Base-by-base conservation (phyloP, 1,140 invertebrate species). In the Lucilia sericata region DNA sequence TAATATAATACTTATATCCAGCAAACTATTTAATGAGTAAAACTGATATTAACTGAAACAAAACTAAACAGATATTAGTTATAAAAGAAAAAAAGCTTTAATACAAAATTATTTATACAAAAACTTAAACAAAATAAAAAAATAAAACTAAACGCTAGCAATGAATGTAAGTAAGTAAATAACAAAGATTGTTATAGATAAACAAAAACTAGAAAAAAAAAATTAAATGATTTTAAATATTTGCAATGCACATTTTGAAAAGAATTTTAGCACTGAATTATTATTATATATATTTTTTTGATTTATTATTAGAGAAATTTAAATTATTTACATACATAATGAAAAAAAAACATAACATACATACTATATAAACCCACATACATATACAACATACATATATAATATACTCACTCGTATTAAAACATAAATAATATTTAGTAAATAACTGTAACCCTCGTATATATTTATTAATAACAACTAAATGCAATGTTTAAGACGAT, bases 171-270 rank as follows among this genome's bases (percentile, higher is more conserved):
- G 42, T 30, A 42, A 42, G 42, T 8, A 42, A 42, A 42, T 10
- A 42, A 42, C 42, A 42, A 3, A 8, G 42, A 42, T 42, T 42
- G 42, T 42, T 42, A 42, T 42, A 42, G 10, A 42, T 7, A 3
- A 42, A n/a, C n/a, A 60, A 60, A n/a, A n/a, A 30, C 1, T 2
- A 42, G 5, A 42, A 42, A n/a, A 60, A n/a, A 60, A 60, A n/a
- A 60, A 60, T 60, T n/a, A 30, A 60, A 60, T 60, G 13, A 60
- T 60, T 60, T 60, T 60, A 70, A 19, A 70, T 70, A 70, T 70
- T 70, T 70, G 65, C 65, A 70, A 70, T 70, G 65, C 65, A 70
- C 65, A 70, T 70, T 21, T 70, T 21, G 65, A 70, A 70, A 70
- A 19, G 19, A 19, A 55, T 70, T 70, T 70, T 70, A 70, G 65